phyloP scores from a whole-genome alignment of 2,888 invertebrate species.

The Tholera decimalis region DNA sequence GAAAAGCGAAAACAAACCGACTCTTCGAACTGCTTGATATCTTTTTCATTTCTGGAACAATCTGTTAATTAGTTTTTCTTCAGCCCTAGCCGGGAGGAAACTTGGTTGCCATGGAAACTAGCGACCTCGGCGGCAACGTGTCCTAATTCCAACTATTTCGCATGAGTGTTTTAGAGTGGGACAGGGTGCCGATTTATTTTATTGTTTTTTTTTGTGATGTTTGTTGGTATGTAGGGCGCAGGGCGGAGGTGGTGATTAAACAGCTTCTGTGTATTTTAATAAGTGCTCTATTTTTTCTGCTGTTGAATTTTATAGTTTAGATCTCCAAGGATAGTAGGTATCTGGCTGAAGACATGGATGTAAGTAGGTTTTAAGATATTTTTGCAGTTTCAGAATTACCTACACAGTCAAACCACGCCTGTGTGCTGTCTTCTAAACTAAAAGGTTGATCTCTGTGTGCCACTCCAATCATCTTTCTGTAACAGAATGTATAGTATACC shows the following conservation, averaged over 20 bases:
- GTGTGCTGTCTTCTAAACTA: background rate
- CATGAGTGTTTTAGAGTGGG: constrained; percentile 18
- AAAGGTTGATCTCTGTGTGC: background rate
- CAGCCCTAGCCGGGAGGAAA: constrained; percentile 1
- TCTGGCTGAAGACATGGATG: background rate
- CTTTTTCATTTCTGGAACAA: constrained; percentile 4
- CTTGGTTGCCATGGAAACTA: constrained; percentile 33
- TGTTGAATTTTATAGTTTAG: constrained; percentile 2
- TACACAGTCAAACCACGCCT: background rate
- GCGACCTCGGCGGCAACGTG: constrained; percentile 40
- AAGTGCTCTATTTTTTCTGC: constrained; percentile 11
- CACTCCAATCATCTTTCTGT: background rate
- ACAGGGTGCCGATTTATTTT: constrained; percentile 54
- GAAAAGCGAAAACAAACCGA: constrained; percentile 12
- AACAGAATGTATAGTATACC: background rate
- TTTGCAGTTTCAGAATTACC: background rate
- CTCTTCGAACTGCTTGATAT: constrained; percentile 6
- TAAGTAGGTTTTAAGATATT: background rate
- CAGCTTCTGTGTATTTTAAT: constrained; percentile 36
- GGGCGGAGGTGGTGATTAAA: constrained; percentile 36
- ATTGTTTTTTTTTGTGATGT: constrained; percentile 52
- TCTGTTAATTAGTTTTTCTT: constrained; percentile 19
- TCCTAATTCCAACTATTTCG: constrained; percentile 47
- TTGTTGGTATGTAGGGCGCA: constrained; percentile 52
- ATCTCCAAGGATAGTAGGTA: background rate